Base-by-base conservation (phyloP, 2,797 vertebrate genomes). In the Arrhamphus sclerolepis region DNA sequence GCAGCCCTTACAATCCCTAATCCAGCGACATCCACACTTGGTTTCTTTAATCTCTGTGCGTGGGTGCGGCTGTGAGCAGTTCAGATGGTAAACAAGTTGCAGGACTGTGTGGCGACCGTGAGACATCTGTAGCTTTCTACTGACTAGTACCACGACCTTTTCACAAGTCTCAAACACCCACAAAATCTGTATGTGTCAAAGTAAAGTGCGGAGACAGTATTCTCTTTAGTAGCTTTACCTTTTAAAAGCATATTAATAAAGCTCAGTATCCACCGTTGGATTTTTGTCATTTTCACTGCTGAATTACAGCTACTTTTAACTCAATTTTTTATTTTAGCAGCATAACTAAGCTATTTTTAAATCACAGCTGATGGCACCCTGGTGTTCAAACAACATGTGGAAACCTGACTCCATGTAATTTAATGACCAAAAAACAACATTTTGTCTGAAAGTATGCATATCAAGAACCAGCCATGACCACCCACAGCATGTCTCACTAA, bases 31-130 rank as follows among this genome's bases (percentile, higher is more conserved):
- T 76, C 72, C 67, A 83, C 63, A 57, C 62, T 77, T 44, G 51
- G 48, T 38, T 54, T 59, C 66, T 57, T 50, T 89, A 88, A 89
- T 87, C 81, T 81, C 51, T 5, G 20, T 16, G 66, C 21, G 31
- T 80, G 72, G 79, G 73, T n/a, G 28, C 38, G 22, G 55, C 56
- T 59, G 66, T 3, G 50, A 76, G 66, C 54, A 24, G 64, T 42
- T 83, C 66, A 19, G 54, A 65, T 70, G 61, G 76, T 78, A 81
- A 89, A 87, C 81, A 87, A 78, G 73, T 43, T 3, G 13, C 18
- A 2, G 72, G 61, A 67, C 22, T 28, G 22, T 17, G 54, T 28
- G 11, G 24, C 19, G 62, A 57, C 17, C 8, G 22, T 17, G n/a
- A 46, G 10, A 43, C 2, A 46, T 40, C 10, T 14, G 41, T 22